Conservation (phyloP, 1,140 invertebrate genomes). For the Meloidogyne chitwoodi region DNA sequence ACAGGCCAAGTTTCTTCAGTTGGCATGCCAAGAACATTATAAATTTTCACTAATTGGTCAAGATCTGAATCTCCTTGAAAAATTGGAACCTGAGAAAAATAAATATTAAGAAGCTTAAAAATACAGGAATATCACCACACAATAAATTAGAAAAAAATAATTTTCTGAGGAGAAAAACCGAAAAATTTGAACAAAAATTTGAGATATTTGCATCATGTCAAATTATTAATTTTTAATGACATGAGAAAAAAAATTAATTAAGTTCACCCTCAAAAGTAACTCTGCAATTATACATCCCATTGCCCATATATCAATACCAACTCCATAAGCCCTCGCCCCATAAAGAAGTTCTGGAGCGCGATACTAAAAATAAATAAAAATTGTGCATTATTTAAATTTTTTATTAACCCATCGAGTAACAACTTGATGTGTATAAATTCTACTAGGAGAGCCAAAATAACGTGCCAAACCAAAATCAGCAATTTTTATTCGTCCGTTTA, state of each 20-base stretch:
- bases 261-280: constrained; percentile 71
- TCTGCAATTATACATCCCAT: constrained; percentile 95
- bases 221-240: not conserved
- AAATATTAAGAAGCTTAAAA: not conserved
- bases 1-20: constrained; percentile 85
- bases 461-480: constrained; percentile 98
- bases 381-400: too few relatives aligned
- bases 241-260: not conserved
- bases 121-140: too few relatives aligned
- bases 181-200: too few relatives aligned
- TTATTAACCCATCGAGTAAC: constrained; percentile 71
- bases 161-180: too few relatives aligned
- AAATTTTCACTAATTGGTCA: constrained; percentile 90
- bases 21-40: constrained; percentile 84
- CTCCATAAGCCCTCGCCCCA: constrained; percentile 87
- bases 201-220: too few relatives aligned
- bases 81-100: constrained; percentile 71
- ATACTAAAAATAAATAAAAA: constrained; percentile 26
- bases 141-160: not conserved
- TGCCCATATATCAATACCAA: constrained; percentile 97
- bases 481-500: constrained; percentile 84
- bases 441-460: constrained; percentile 88
- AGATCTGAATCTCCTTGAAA: constrained; percentile 92
- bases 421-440: constrained; percentile 95
- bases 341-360: constrained; percentile 81